These are phyloP conservation scores for Penelope pileata DNA, from an alignment of 2,113 vertebrate genomes.

Conservation along the genomic window DNA sequence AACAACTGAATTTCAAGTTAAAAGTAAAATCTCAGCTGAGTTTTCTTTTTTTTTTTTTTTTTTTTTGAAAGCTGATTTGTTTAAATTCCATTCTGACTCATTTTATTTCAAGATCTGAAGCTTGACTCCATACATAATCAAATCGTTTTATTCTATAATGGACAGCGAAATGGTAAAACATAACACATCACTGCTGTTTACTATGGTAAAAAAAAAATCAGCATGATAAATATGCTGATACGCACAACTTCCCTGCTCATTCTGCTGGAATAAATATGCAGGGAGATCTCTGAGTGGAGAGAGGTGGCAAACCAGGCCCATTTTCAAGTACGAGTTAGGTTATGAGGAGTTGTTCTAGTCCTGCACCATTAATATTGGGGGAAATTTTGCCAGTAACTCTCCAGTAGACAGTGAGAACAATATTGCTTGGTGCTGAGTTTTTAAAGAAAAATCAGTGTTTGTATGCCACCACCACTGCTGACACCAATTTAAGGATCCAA, in stretches of 20 bases:
- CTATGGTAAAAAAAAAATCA: not conserved
- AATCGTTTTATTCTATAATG: not conserved
- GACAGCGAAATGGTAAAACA: not conserved
- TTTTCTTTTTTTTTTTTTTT: not conserved
- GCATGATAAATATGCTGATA: not conserved
- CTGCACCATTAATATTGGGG: accelerated
- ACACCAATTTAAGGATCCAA: not conserved
- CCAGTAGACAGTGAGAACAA: not conserved
- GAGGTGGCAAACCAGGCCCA: not conserved
- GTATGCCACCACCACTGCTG: not conserved
- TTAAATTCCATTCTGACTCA: not conserved
- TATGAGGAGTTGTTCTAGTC: not conserved
- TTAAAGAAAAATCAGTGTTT: not conserved
- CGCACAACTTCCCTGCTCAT: not conserved
- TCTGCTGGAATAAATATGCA: not conserved
- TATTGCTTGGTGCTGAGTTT: not conserved
- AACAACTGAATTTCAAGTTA: not conserved
- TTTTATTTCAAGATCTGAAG: not conserved
- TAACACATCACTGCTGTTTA: not conserved
- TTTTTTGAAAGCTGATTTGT: not conserved
- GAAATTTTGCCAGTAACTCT: not conserved
- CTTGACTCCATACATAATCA: not conserved
- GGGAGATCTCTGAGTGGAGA: not conserved
- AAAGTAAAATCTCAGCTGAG: not conserved
- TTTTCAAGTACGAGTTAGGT: not conserved